Conservation (phyloP, 2,797 vertebrate genomes). For the Urocyon cinereoargenteus region DNA sequence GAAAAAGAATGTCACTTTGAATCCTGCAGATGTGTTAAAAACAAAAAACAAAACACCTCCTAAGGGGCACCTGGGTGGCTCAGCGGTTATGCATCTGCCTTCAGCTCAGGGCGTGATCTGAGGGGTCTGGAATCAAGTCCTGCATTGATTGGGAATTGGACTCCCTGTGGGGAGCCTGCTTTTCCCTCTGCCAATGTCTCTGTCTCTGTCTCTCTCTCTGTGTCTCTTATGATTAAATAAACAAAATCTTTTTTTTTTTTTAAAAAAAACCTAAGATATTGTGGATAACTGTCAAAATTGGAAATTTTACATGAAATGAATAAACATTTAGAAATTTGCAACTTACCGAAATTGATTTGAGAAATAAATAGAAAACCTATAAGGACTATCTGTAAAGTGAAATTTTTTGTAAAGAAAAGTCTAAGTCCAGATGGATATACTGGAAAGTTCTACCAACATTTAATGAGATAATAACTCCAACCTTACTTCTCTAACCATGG, state of each 20-base stretch:
- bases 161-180: too few species aligned
- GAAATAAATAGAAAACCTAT: conserved; percentile 1
- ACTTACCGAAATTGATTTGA: neutral
- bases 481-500: neutral
- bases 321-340: neutral
- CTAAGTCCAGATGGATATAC: neutral
- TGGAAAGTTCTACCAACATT: neutral
- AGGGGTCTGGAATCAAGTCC: too few species aligned
- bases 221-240: too few species aligned
- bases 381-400: neutral
- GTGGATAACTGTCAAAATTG: neutral
- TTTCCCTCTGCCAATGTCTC: too few species aligned
- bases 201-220: too few species aligned
- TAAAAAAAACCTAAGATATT: neutral
- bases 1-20: neutral
- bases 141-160: too few species aligned
- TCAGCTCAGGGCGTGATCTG: too few species aligned
- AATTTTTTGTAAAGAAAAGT: neutral
- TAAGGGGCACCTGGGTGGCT: too few species aligned
- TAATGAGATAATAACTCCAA: neutral
- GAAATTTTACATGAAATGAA: neutral
- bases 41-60: too few species aligned
- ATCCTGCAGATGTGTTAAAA: neutral
- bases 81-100: too few species aligned
- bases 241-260: neutral